phyloP scores from a whole-genome alignment of 2,888 invertebrate species.

The Phaedon cochleariae region DNA sequence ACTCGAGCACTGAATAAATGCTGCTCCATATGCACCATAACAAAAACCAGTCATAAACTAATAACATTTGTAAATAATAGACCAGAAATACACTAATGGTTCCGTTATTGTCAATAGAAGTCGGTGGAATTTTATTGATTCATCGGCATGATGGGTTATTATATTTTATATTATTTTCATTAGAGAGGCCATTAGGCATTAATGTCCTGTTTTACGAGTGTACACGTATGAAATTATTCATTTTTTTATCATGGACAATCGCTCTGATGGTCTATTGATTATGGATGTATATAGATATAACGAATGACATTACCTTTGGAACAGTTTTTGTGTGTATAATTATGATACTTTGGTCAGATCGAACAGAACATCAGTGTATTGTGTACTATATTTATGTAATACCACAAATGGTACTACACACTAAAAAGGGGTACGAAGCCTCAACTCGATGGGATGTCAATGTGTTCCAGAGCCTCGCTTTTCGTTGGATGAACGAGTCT shows the following conservation, averaged over 20 bases:
- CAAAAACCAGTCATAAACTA: not conserved
- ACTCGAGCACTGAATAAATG: not conserved
- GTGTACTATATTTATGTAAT: too few species aligned
- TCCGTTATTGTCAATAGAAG: constrained; percentile 28
- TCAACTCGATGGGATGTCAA: too few species aligned
- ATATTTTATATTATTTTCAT: constrained; percentile 34
- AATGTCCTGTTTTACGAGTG: constrained; percentile 31
- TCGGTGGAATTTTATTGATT: constrained; percentile 26
- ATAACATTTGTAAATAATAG: constrained; percentile 17
- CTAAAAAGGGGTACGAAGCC: too few species aligned
- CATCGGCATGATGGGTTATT: constrained; percentile 26
- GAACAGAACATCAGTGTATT: not conserved
- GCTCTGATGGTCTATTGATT: constrained; percentile 5
- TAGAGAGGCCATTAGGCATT: constrained; percentile 28
- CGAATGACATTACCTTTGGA: not conserved
- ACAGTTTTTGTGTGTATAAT: not conserved
- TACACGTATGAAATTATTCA: constrained; percentile 27
- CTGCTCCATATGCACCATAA: not conserved
- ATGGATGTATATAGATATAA: not conserved
- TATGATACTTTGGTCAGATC: not conserved
- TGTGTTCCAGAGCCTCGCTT: too few species aligned
- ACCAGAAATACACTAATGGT: constrained; percentile 27
- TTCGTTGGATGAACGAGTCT: too few species aligned
- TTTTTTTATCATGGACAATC: constrained; percentile 22
- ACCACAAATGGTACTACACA: too few species aligned